phyloP scores from a whole-genome alignment of 2,888 invertebrate species.

The Hecatera dysodea region DNA sequence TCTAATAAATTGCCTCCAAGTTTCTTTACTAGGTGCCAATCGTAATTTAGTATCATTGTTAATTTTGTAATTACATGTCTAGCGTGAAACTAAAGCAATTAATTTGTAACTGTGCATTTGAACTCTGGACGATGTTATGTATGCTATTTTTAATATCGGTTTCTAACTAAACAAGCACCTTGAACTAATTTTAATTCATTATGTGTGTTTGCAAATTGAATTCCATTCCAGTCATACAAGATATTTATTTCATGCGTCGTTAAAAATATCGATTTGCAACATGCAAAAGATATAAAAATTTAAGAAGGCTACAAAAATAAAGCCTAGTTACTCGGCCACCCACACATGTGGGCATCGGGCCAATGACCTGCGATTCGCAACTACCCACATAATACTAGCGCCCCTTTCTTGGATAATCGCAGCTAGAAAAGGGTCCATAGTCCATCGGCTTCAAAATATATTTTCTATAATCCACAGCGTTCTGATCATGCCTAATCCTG shows the following conservation, averaged over 20 bases:
- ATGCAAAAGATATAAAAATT: conserved; percentile 2
- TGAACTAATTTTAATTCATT: neutral
- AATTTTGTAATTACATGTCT: conserved; percentile 3
- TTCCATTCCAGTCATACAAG: neutral
- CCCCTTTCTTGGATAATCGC: conserved; percentile 49
- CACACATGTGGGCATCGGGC: conserved; percentile 77
- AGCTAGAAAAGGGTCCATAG: conserved; percentile 26
- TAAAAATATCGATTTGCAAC: conserved; percentile 10
- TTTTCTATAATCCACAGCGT: conserved; percentile 4
- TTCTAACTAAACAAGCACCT: conserved; percentile 8
- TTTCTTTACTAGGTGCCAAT: conserved; percentile 54
- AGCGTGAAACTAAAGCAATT: conserved; percentile 16
- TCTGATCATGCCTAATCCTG: conserved; percentile 11
- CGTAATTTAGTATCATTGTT: neutral
- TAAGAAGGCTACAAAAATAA: conserved; percentile 32
- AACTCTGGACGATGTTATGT: neutral
- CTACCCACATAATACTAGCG: conserved; percentile 72
- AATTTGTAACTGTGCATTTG: neutral
- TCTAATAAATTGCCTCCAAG: conserved; percentile 58
- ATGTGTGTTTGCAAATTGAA: conserved; percentile 1
- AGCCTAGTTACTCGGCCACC: conserved; percentile 63
- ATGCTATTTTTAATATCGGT: neutral
- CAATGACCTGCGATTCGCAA: conserved; percentile 80
- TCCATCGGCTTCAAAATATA: neutral
- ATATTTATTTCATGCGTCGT: neutral